Conservation (phyloP, 1,140 invertebrate species). For the Saccostrea echinata region DNA sequence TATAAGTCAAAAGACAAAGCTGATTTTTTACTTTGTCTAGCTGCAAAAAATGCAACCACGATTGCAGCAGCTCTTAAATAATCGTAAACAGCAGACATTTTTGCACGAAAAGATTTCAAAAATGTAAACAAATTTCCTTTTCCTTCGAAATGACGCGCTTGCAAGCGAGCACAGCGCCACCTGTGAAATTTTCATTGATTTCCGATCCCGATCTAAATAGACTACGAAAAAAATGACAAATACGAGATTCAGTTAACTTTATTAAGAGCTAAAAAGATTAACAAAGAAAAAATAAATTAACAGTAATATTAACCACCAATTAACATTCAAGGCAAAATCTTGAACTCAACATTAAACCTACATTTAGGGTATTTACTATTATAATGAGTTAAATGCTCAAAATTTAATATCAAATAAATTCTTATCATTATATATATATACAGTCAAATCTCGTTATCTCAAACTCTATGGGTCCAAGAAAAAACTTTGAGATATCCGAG, state of each 20-base stretch:
- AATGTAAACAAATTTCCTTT: slow-evolving; percentile 26
- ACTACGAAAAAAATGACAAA: neutral
- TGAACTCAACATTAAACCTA: neutral
- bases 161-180: slow-evolving; percentile 16
- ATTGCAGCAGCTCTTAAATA: slow-evolving; percentile 35
- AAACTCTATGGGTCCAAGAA: too few relatives aligned
- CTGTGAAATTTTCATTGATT: neutral
- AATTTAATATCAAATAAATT: too few relatives aligned
- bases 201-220: slow-evolving; percentile 18
- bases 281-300: neutral
- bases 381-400: too few relatives aligned
- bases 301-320: neutral
- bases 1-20: slow-evolving; percentile 28
- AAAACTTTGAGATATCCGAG: too few relatives aligned
- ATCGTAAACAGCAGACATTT: slow-evolving; percentile 45
- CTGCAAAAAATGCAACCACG: slow-evolving; percentile 44
- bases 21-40: slow-evolving; percentile 30
- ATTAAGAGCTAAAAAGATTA: neutral
- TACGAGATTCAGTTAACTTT: neutral
- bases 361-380: too few relatives aligned
- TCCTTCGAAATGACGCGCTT: slow-evolving; percentile 22
- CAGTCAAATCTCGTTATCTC: too few relatives aligned
- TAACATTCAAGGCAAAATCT: neutral
- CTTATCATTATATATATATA: too few relatives aligned
- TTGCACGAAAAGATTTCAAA: neutral